These are phyloP conservation scores for Oplegnathus fasciatus DNA, from an alignment of 2,113 vertebrate genomes.

Conservation along the genomic window DNA sequence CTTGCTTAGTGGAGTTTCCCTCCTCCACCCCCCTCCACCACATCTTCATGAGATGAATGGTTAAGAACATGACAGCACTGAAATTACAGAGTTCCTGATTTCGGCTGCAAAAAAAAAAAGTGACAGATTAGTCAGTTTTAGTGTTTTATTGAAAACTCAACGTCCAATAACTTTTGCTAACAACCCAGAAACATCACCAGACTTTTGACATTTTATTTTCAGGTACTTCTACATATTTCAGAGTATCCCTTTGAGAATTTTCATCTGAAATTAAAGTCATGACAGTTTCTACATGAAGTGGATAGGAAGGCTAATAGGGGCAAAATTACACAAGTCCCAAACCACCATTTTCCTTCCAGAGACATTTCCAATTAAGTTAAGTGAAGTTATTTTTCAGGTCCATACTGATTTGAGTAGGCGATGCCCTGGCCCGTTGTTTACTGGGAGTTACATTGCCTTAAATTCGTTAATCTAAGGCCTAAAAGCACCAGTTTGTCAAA, in stretches of 20 bases:
- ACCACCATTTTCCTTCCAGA: background rate
- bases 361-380: conserved; percentile 1
- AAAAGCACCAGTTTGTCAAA: background rate
- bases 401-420: background rate
- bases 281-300: background rate
- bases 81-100: conserved; percentile 30
- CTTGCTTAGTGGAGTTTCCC: background rate
- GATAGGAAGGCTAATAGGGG: conserved; percentile 9
- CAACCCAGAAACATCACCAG: conserved; percentile 12
- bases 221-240: background rate
- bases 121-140: conserved; percentile 32
- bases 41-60: conserved; percentile 27
- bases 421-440: background rate
- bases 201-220: conserved; percentile 18
- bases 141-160: conserved; percentile 23
- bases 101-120: background rate
- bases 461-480: background rate
- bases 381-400: conserved; percentile 6
- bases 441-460: background rate
- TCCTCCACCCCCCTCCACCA: no score
- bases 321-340: conserved; percentile 9
- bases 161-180: conserved; percentile 19
- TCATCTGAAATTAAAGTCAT: conserved; percentile 27
- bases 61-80: conserved; percentile 25
- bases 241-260: conserved; percentile 8